phyloP scores from a whole-genome alignment of 2,113 vertebrate species.

The Sorex fumeus region DNA sequence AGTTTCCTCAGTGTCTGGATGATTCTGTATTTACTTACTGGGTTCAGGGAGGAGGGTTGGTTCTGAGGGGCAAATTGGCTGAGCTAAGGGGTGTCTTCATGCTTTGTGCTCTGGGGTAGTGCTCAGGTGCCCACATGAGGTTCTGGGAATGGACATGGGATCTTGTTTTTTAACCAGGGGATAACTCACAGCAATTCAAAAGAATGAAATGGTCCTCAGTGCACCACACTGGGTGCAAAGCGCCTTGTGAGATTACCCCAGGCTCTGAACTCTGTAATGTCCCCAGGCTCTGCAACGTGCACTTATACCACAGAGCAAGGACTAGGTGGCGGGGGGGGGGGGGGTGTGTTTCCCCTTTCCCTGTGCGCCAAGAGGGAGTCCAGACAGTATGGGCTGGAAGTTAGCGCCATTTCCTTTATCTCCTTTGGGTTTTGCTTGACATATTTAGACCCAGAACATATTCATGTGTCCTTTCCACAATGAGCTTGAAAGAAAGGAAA shows the following conservation, averaged over 20 bases:
- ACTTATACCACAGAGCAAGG: background rate
- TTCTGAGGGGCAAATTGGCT: no score
- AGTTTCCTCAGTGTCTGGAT: background rate
- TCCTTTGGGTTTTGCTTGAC: constrained; percentile 56
- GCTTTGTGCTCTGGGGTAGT: no score
- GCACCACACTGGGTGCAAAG: background rate
- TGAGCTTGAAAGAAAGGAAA: constrained; percentile 54
- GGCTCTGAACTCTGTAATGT: no score
- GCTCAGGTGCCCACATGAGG: no score
- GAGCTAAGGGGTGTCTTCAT: no score
- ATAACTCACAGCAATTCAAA: constrained; percentile 46
- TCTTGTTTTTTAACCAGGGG: constrained; percentile 48
- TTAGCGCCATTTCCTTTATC: background rate
- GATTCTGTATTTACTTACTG: no score
- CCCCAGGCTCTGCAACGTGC: background rate
- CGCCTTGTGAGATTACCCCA: background rate
- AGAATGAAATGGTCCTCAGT: background rate
- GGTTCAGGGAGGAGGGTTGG: no score
- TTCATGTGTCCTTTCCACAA: constrained; percentile 62
- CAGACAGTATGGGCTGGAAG: background rate
- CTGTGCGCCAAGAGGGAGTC: background rate
- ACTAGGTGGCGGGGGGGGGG: background rate
- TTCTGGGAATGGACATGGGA: no score
- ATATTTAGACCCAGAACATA: constrained; percentile 66
- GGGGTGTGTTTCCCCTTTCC: background rate